Evolutionary conservation across 2,888 invertebrate genomes (phyloP).

Genomic region (Dasypogon diadema): DNA sequence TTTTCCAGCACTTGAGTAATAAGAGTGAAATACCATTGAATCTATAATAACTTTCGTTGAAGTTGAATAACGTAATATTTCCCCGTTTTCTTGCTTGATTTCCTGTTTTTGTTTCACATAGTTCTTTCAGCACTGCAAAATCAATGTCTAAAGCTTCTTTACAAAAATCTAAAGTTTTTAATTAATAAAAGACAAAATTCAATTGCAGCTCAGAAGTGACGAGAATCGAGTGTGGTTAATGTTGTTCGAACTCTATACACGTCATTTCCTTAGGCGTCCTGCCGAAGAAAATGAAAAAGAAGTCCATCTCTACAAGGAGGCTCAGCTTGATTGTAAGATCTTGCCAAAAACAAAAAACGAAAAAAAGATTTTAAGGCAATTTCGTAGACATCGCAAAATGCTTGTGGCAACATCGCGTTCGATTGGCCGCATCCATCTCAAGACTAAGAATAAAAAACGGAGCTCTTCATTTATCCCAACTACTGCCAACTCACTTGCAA

Average conservation of each 20-base stretch:
- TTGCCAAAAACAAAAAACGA: neutral
- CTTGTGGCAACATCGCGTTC: slow-evolving; percentile 76
- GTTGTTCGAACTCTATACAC: slow-evolving; percentile 71
- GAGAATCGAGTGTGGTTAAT: slow-evolving; percentile 71
- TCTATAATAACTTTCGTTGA: too few species aligned
- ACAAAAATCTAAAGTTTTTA: too few species aligned
- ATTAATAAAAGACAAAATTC: too few species aligned
- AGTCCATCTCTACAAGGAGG: slow-evolving; percentile 61
- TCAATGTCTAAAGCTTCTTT: too few species aligned
- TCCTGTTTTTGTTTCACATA: too few species aligned
- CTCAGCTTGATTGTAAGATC: slow-evolving; percentile 62
- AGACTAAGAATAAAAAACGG: slow-evolving; percentile 80
- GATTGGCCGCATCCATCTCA: slow-evolving; percentile 82
- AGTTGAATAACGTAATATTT: too few species aligned
- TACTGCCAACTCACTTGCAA: slow-evolving; percentile 79
- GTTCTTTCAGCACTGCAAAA: too few species aligned
- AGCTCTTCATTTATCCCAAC: slow-evolving; percentile 76
- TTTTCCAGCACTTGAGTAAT: too few species aligned
- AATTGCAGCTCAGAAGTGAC: slow-evolving; percentile 61
- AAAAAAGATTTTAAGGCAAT: neutral
- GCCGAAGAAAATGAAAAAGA: slow-evolving; percentile 62
- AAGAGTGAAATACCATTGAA: too few species aligned
- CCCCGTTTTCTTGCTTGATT: too few species aligned
- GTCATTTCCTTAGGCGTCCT: slow-evolving; percentile 68
- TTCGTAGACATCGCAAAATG: slow-evolving; percentile 72